Percentiles rank a stretch among this genome's conserved stretches.
These are phyloP conservation scores for Papilio polytes DNA, from an alignment of 1,140 invertebrate species.

Conservation along the genomic window DNA sequence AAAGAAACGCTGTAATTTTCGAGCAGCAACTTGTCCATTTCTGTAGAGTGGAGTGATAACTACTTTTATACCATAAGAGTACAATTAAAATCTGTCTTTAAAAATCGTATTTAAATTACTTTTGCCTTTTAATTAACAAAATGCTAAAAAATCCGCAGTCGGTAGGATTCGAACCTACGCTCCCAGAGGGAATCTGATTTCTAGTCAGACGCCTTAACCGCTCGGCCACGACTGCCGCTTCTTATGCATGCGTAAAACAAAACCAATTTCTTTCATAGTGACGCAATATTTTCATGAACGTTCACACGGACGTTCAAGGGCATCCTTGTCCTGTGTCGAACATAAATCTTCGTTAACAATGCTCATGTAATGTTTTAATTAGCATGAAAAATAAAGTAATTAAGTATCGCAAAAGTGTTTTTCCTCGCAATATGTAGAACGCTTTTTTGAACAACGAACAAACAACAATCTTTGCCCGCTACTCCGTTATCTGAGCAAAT, in stretches of 20 bases:
- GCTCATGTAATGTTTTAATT: no score
- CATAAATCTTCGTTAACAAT: not conserved
- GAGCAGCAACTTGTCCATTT: no score
- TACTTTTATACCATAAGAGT: no score
- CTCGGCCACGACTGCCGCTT: constrained; percentile 37
- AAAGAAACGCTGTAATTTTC: no score
- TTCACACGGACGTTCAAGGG: not conserved
- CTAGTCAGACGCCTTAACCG: constrained; percentile 40
- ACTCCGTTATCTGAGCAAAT: not conserved
- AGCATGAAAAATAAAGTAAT: no score
- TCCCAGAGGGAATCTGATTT: constrained; percentile 39
- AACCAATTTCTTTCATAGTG: not conserved
- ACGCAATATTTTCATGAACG: not conserved
- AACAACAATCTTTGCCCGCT: not conserved
- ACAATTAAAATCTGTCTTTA: no score
- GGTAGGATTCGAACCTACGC: constrained; percentile 41
- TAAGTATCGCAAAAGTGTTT: not conserved
- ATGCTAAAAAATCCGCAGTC: not conserved
- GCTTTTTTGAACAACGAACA: no score
- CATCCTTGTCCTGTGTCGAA: not conserved
- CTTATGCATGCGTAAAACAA: not conserved
- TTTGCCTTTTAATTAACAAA: no score
- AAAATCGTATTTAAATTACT: no score
- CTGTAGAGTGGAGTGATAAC: no score
- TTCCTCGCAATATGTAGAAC: not conserved